Conservation (phyloP, 1,140 invertebrate species). For the Solenopsis invicta region DNA sequence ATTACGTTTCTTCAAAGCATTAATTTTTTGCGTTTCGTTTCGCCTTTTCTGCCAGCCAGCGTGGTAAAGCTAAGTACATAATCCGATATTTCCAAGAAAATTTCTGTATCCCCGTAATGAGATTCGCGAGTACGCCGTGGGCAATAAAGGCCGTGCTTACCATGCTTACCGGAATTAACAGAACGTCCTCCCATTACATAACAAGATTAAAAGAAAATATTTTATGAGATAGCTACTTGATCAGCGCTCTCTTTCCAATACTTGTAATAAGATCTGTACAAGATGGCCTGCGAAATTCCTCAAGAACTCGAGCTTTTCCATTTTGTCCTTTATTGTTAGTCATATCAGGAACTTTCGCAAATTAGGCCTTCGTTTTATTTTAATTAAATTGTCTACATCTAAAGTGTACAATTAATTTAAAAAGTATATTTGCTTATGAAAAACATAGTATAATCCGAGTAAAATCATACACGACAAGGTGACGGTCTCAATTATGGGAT, state of each 20-base stretch:
- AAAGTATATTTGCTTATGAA: background rate
- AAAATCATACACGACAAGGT: too few species aligned
- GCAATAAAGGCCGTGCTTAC: conserved; percentile 32
- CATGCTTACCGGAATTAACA: conserved; percentile 41
- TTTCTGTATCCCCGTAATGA: conserved; percentile 47
- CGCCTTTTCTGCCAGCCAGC: background rate
- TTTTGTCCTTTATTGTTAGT: conserved; percentile 50
- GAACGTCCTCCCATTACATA: conserved; percentile 4
- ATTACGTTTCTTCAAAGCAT: conserved; percentile 36
- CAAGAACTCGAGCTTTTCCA: conserved; percentile 64
- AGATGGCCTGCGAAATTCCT: conserved; percentile 70
- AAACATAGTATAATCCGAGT: too few species aligned
- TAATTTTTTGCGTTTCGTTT: conserved; percentile 34
- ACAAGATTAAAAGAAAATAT: conserved; percentile 56
- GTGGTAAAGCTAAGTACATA: conserved; percentile 18
- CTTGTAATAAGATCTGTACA: conserved; percentile 75
- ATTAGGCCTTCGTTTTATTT: conserved; percentile 15
- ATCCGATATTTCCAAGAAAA: conserved; percentile 58
- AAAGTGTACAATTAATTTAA: background rate
- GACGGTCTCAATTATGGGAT: too few species aligned
- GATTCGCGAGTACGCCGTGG: conserved; percentile 28
- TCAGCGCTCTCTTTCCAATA: conserved; percentile 74
- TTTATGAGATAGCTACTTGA: conserved; percentile 68
- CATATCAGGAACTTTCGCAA: conserved; percentile 50
- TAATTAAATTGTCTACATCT: conserved; percentile 11